These are phyloP conservation scores for Stenolophus ochropezus DNA, from an alignment of 2,888 invertebrate species.

Conservation along the genomic window DNA sequence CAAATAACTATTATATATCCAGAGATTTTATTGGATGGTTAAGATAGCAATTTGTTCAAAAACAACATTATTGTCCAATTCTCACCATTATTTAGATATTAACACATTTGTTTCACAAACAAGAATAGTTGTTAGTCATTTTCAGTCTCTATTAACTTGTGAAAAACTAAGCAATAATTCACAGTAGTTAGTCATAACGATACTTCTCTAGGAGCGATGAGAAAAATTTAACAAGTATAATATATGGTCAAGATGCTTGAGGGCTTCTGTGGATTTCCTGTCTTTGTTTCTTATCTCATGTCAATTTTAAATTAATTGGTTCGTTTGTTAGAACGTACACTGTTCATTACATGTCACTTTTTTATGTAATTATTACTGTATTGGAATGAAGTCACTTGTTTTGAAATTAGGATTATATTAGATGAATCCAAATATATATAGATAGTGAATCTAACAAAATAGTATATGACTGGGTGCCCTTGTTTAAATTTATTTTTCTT, in stretches of 20 bases:
- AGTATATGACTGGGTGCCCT: too few relatives aligned
- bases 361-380: conserved; percentile 29
- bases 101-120: neutral
- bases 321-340: conserved; percentile 41
- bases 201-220: neutral
- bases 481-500: too few relatives aligned
- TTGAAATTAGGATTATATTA: too few relatives aligned
- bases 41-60: too few relatives aligned
- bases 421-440: too few relatives aligned
- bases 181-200: conserved; percentile 20
- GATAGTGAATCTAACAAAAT: too few relatives aligned
- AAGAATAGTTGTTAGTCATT: neutral
- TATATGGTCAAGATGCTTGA: conserved; percentile 7
- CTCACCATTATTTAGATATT: neutral
- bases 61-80: too few relatives aligned
- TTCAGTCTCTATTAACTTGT: neutral
- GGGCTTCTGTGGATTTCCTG: conserved; percentile 34
- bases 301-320: conserved; percentile 48
- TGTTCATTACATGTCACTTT: conserved; percentile 47
- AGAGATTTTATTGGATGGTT: too few relatives aligned
- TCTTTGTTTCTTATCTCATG: conserved; percentile 46
- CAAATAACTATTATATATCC: too few relatives aligned
- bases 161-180: conserved; percentile 30
- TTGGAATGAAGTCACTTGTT: conserved; percentile 19
- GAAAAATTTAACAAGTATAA: conserved; percentile 30